Base-by-base conservation (phyloP, 2,113 vertebrate genomes). In the Plecotus auritus region DNA sequence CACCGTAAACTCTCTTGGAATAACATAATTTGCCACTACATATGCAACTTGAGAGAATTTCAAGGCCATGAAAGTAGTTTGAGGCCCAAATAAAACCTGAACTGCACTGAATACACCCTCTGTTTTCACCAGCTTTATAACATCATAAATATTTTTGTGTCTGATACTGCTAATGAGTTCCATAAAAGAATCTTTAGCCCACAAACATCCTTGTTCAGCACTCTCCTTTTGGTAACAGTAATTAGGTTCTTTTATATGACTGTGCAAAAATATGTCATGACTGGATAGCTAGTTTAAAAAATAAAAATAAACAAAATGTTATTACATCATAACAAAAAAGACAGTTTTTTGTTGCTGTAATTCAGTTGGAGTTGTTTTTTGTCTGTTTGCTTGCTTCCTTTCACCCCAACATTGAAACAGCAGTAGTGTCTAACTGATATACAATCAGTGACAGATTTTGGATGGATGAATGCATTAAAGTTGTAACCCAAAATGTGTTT, bases 121-220 rank as follows among this genome's bases (percentile, higher is more conserved):
- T 77, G 85, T 82, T 92, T 54, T 91, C 86, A 92, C 28, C 26
- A 83, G 73, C 85, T 96, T 97, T 96, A 96, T 72, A 54, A 54
- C 69, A 77, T 76, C 83, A 85, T 97, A 97, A 96, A 96, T 96
- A 96, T 91, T 91, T 96, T 78, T 61, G 88, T 40, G 51, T 89
- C 69, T 95, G 78, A 94, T 94, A 51, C n/a, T 56, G 20, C 64
- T 95, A 96, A 95, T 95, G 94, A 96, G 42, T 91, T 91, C 86
- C 89, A 96, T 87, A 89, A 84, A 92, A 87, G 73, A 93, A 94
- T 70, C 85, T 85, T 95, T 80, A 76, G 66, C 69, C 88, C 49
- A 84, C 74, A 69, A 40, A 73, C 32, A 67, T 88, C 49, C 73
- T 74, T 95, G 49, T 86, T 70, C 72, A 88, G 74, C 16, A 77